Conservation (phyloP, 2,797 vertebrate species). For the Glossophaga mutica region DNA sequence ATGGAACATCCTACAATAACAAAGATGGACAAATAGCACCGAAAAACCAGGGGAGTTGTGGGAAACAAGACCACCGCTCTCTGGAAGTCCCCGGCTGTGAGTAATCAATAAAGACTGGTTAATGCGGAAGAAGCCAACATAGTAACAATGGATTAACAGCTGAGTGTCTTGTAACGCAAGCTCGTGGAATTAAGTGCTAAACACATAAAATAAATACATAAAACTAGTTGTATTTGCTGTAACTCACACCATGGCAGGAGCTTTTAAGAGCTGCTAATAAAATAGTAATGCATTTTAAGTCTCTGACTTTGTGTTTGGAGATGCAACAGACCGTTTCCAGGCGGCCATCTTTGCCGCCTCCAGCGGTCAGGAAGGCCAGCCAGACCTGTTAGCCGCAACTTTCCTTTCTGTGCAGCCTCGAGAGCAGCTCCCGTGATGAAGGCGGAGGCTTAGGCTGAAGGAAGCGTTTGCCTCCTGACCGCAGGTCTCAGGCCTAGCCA, state of each 20-base stretch:
- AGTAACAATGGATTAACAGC: slow-evolving; percentile 48
- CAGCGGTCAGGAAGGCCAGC: neutral
- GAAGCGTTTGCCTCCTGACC: neutral
- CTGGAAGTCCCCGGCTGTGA: neutral
- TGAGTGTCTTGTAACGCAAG: neutral
- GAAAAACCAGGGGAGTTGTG: neutral
- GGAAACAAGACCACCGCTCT: neutral
- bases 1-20: accelerated
- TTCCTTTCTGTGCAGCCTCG: neutral
- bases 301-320: slow-evolving; percentile 15
- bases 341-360: neutral
- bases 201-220: slow-evolving; percentile 57
- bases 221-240: neutral
- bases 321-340: neutral
- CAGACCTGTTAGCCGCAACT: neutral
- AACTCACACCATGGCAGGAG: slow-evolving; percentile 10
- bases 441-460: neutral
- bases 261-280: slow-evolving; percentile 55
- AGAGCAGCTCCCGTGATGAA: neutral
- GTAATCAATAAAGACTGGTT: slow-evolving; percentile 30
- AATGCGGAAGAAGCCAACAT: neutral
- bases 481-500: neutral
- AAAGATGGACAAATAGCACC: neutral
- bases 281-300: slow-evolving; percentile 46
- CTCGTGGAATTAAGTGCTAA: slow-evolving; percentile 31